These are phyloP conservation scores for Heliothis subflexa DNA, from an alignment of 1,140 invertebrate species.

Conservation along the genomic window DNA sequence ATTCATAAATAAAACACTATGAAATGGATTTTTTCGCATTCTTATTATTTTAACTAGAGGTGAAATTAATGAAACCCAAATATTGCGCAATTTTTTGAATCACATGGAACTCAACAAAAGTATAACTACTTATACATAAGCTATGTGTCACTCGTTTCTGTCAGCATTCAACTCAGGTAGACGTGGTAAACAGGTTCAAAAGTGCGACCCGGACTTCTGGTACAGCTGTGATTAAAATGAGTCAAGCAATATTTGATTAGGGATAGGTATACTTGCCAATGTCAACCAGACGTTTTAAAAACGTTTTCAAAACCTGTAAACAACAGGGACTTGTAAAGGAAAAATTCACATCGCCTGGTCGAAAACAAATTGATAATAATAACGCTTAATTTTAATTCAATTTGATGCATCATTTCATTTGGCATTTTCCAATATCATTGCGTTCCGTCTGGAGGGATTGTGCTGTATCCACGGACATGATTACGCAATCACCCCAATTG, in stretches of 20 bases:
- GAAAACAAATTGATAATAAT: conserved; percentile 10
- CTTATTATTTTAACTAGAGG: not conserved
- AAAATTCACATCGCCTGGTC: no score
- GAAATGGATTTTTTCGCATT: not conserved
- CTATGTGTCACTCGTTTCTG: conserved; percentile 27
- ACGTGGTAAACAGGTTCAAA: conserved; percentile 32
- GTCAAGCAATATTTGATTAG: conserved; percentile 5
- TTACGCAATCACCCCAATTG: conserved; percentile 47
- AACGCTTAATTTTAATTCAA: not conserved
- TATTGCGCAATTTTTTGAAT: not conserved
- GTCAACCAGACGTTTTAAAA: not conserved
- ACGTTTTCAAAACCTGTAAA: no score
- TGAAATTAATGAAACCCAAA: not conserved
- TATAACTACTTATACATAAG: conserved; percentile 9
- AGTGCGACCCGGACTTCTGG: conserved; percentile 5
- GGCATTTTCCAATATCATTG: not conserved
- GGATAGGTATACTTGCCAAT: not conserved
- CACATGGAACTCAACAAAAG: conserved; percentile 13
- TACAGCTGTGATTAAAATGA: conserved; percentile 5
- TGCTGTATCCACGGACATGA: conserved; percentile 19
- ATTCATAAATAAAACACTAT: not conserved
- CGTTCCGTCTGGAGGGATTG: conserved; percentile 24
- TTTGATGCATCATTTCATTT: not conserved
- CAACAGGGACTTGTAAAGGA: no score
- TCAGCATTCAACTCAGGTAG: conserved; percentile 32